Evolutionary conservation across 2,888 invertebrate species (phyloP).

Genomic region (Phorcus lineatus): DNA sequence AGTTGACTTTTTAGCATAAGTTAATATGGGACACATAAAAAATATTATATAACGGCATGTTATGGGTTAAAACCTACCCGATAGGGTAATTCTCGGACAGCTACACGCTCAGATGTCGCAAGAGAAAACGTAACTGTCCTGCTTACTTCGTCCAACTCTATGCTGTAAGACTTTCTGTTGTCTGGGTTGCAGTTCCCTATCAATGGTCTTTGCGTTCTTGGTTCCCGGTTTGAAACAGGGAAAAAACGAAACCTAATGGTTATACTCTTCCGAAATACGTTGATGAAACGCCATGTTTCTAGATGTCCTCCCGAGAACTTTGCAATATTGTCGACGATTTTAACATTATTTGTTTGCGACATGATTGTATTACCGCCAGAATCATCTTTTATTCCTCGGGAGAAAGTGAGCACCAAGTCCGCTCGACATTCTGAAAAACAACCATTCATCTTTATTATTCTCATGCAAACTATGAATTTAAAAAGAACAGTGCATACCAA

Average conservation of each 20-base stretch:
- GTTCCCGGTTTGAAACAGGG: neutral
- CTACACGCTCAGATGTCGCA: neutral
- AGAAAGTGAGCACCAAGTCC: neutral
- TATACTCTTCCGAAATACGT: neutral
- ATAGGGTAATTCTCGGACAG: too few relatives aligned
- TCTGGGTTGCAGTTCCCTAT: neutral
- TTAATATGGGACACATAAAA: too few relatives aligned
- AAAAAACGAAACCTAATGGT: neutral
- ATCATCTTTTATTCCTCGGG: neutral
- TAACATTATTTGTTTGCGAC: neutral
- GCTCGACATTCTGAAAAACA: neutral
- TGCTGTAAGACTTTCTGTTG: neutral
- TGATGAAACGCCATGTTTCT: neutral
- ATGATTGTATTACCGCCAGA: neutral
- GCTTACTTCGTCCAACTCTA: neutral
- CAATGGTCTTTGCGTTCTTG: neutral
- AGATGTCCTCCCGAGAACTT: neutral
- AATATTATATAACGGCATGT: too few relatives aligned
- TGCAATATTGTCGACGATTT: neutral
- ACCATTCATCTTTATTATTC: too few relatives aligned
- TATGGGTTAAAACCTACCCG: too few relatives aligned
- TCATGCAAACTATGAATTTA: too few relatives aligned
- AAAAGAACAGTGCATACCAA: too few relatives aligned
- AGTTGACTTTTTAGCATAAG: too few relatives aligned
- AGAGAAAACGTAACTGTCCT: neutral